Conservation (phyloP, 2,888 invertebrate species). For the Athalia cordata region DNA sequence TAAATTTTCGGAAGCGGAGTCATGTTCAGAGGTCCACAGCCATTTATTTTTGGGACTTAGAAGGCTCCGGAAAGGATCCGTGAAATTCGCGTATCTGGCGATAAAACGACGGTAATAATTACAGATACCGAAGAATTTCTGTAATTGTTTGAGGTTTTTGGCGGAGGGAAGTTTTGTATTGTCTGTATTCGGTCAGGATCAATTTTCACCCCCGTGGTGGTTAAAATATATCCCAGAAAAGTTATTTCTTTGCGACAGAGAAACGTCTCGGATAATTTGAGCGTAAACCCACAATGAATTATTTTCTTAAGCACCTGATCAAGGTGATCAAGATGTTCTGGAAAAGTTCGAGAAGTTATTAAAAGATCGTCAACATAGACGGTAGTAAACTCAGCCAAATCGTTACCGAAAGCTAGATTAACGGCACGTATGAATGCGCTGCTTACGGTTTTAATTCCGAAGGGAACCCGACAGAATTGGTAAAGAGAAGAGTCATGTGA, state of each 20-base stretch:
- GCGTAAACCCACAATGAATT: constrained; percentile 51
- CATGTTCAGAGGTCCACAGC: too few relatives aligned
- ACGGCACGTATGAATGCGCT: background rate
- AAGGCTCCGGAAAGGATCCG: too few relatives aligned
- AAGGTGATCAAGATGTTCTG: constrained; percentile 48
- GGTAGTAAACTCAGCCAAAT: constrained; percentile 16
- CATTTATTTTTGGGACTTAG: too few relatives aligned
- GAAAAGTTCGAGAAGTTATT: constrained; percentile 21
- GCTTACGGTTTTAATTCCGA: background rate
- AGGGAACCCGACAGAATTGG: background rate
- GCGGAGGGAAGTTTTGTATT: constrained; percentile 54
- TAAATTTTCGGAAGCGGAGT: background rate
- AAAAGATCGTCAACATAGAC: constrained; percentile 40
- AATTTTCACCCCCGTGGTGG: constrained; percentile 7
- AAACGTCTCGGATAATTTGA: constrained; percentile 54
- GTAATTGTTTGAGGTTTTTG: constrained; percentile 55
- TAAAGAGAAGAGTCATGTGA: background rate
- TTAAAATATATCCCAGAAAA: constrained; percentile 42
- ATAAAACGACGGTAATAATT: constrained; percentile 45
- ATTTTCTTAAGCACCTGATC: constrained; percentile 51
- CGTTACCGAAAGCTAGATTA: constrained; percentile 16
- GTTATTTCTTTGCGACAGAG: constrained; percentile 49
- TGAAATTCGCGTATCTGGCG: too few relatives aligned
- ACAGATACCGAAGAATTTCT: constrained; percentile 50
- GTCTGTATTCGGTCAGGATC: constrained; percentile 49